Evolutionary conservation across 2,797 vertebrate genomes (phyloP), one percentile per base, ranked within the genome.

Genomic region (Gouania willdenowi): DNA sequence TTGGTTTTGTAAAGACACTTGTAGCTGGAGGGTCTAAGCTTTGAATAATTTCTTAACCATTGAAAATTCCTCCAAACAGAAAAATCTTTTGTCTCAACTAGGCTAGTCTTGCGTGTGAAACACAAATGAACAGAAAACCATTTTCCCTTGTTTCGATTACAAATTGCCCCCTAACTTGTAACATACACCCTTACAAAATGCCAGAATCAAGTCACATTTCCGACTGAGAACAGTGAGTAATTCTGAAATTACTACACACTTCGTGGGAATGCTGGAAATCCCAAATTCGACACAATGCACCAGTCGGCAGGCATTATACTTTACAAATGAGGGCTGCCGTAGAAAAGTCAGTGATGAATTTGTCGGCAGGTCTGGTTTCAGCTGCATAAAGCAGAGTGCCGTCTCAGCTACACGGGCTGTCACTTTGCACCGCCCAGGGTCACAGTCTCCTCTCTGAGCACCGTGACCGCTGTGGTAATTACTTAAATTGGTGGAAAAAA

Each of bases 391-490:
- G 57, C 58, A 10, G 47, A 63, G 50, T 9, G 22, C 71, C 2
- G 54, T 66, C 76, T 73, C 50, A 44, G 75, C 73, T 57, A 52
- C 59, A 63, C 6, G 55, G 67, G 56, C 78, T 81, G 71, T 77
- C 78, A 81, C 57, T 51, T 47, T 39, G 44, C 61, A 66, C 67
- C 60, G 61, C 79, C 79, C 66, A 62, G 77, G 79, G 77, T 82
- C 81, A 81, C 51, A 62, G 52, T 66, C 64, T 80, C 43, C 66
- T 54, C 71, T 77, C 75, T 79, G 71, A 87, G 73, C 71, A 73
- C 76, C 71, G 58, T 81, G 82, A 87, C 84, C 55, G 55, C 72
- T 59, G 35, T 31, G 61, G 78, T 80, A 83, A 87, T 84, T 84
- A 77, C 58, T 42, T 65, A 78, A 85, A 85, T 85, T 84, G 75